Evolutionary conservation across 1,140 invertebrate species (phyloP), one percentile per base, ranked within the genome.

Genomic region (Ceratoteleas bidentatus): DNA sequence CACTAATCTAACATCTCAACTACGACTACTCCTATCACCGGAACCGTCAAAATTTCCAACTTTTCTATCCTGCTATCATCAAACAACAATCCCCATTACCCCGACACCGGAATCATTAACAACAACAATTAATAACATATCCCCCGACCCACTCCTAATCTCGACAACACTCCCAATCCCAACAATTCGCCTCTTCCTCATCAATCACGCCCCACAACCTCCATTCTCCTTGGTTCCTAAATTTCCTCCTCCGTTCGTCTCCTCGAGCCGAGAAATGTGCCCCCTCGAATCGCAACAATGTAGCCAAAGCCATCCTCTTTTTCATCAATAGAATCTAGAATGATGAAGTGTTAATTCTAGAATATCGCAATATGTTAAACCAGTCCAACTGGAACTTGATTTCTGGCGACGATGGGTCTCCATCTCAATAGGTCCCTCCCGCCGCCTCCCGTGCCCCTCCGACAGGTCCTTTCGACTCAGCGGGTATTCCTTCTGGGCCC

Each of bases 321-420:
- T 54, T 0, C 16, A 47, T 60, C 15, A 62, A 64, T 69, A 57
- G 61, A 3, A 62, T 47, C 3, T 16, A 49, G 52, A 69, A 77
- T 69, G 50, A 77, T 77, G 40, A 76, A 76, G 73, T 76, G 73
- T 76, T 72, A 64, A 72, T 79, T 66, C 34, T 61, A 53, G 47
- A 52, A 78, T 78, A 78, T 57, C 66, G 66, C 65, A 77, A 70
- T 70, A 77, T 36, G 62, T 66, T 72, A 66, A 72, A 79, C 60
- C 61, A 61, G 68, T 47, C 13, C 40, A 15, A 24, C 70, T 38
- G 36, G 68, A 73, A 56, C 34, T 65, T 58, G 72, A 81, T 77
- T 82, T 77, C 61, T 77, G 80, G 73, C 73, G 80, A 77, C 80
- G 73, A 77, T 74, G 68, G 73, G 80, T 82, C 80, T 82, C 73